These are phyloP conservation scores for Drosophila insularis DNA, from an alignment of 1,140 invertebrate genomes.

Conservation along the genomic window DNA sequence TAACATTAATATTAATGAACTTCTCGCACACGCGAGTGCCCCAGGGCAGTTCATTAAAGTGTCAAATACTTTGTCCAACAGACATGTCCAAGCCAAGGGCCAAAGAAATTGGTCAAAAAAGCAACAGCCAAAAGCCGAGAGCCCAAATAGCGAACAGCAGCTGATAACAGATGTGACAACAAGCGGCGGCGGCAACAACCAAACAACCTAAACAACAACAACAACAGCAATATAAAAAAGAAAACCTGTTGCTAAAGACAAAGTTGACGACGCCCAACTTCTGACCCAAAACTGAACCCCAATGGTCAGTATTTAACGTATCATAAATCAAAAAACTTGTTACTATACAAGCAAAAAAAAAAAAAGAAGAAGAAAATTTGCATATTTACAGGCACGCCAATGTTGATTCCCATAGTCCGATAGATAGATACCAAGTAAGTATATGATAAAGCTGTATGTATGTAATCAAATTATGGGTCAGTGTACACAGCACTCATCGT, in stretches of 20 bases:
- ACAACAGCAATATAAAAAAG: background rate
- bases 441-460: background rate
- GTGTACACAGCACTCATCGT: background rate
- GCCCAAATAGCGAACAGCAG: constrained; percentile 30
- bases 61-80: constrained; percentile 68
- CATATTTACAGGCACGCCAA: constrained; percentile 43
- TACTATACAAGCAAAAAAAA: constrained; percentile 38
- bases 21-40: constrained; percentile 67
- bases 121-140: constrained; percentile 9
- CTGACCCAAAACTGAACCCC: background rate
- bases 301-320: constrained; percentile 8
- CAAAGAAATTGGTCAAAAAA: constrained; percentile 61
- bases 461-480: background rate
- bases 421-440: background rate
- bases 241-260: constrained; percentile 5
- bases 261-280: constrained; percentile 2
- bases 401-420: constrained; percentile 51
- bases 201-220: background rate
- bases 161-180: constrained; percentile 40
- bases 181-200: constrained; percentile 17
- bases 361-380: constrained; percentile 10
- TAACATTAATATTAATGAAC: constrained; percentile 75
- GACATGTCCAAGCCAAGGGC: constrained; percentile 35
- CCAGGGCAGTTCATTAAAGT: constrained; percentile 74
- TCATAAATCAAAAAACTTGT: constrained; percentile 56